A percentile compares a stretch with the other conserved stretches of the same genome.
Conservation (phyloP, 2,113 vertebrate species). For the Myotis yumanensis region DNA sequence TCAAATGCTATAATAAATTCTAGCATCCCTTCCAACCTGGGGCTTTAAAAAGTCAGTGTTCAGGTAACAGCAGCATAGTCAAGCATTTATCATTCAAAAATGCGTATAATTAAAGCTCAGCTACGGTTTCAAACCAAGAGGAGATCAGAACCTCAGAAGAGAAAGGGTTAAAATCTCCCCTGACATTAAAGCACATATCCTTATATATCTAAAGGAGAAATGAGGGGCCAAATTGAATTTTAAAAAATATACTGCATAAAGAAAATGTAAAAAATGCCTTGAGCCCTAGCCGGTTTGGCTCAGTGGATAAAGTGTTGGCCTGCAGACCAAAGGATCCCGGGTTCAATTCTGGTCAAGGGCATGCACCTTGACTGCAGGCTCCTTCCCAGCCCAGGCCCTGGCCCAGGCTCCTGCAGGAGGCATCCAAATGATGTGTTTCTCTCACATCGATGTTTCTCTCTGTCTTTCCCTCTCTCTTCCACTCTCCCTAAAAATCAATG, state of each 20-base stretch:
- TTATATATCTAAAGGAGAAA: background rate
- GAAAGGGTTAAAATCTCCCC: background rate
- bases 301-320: too few relatives aligned
- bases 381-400: too few relatives aligned
- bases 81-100: background rate
- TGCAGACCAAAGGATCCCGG: too few relatives aligned
- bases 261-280: background rate
- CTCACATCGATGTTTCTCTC: too few relatives aligned
- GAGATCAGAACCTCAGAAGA: background rate
- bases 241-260: background rate
- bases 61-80: background rate
- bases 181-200: background rate
- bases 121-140: background rate
- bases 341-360: too few relatives aligned
- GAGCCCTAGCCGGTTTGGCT: too few relatives aligned
- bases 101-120: slow-evolving; percentile 39
- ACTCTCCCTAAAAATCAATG: too few relatives aligned
- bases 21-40: background rate
- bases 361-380: too few relatives aligned
- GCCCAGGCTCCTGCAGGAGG: too few relatives aligned
- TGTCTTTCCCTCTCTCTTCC: too few relatives aligned
- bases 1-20: slow-evolving; percentile 51
- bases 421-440: too few relatives aligned
- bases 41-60: slow-evolving; percentile 39
- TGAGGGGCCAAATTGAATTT: background rate